These are phyloP conservation scores for Trididemnum miniatum DNA, from an alignment of 23 tunicate species.

Conservation along the genomic window DNA sequence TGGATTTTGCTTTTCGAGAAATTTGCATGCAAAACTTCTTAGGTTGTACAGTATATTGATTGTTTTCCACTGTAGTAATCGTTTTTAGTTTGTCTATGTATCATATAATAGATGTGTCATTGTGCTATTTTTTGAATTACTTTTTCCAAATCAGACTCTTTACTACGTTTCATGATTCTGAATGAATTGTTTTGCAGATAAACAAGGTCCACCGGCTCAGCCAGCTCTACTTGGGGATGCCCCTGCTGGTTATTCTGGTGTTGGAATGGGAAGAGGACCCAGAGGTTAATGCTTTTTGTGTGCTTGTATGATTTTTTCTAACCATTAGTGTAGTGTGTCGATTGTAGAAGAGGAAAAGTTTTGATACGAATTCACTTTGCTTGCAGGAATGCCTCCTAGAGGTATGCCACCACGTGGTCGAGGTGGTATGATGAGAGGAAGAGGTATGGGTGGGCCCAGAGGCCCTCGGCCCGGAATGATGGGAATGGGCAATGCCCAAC, in stretches of 20 bases:
- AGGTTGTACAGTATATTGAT: too few species aligned
- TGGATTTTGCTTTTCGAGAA: too few species aligned
- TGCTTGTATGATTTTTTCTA: neutral
- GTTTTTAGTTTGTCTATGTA: too few species aligned
- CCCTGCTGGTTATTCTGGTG: slow-evolving; percentile 48
- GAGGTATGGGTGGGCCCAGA: slow-evolving; percentile 55
- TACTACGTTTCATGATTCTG: too few species aligned
- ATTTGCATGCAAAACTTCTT: too few species aligned
- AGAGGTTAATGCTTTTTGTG: neutral
- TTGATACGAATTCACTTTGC: neutral
- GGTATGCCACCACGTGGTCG: slow-evolving; percentile 58
- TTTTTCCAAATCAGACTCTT: neutral
- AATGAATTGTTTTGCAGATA: too few species aligned
- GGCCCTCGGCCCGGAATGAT: slow-evolving; percentile 45
- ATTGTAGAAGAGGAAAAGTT: too few species aligned
- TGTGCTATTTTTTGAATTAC: too few species aligned
- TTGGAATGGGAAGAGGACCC: slow-evolving; percentile 19
- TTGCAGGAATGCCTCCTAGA: slow-evolving; percentile 46
- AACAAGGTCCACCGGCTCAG: slow-evolving; percentile 31
- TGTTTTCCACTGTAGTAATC: too few species aligned
- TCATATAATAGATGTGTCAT: too few species aligned
- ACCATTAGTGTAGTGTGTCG: too few species aligned
- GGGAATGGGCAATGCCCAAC: too few species aligned
- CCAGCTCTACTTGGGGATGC: slow-evolving; percentile 87
- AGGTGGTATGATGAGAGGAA: slow-evolving; percentile 33